A percentile compares a stretch with the other conserved stretches of the same genome.
These are phyloP conservation scores for Frieseomelitta varia DNA, from an alignment of 1,140 invertebrate genomes.

Conservation along the genomic window DNA sequence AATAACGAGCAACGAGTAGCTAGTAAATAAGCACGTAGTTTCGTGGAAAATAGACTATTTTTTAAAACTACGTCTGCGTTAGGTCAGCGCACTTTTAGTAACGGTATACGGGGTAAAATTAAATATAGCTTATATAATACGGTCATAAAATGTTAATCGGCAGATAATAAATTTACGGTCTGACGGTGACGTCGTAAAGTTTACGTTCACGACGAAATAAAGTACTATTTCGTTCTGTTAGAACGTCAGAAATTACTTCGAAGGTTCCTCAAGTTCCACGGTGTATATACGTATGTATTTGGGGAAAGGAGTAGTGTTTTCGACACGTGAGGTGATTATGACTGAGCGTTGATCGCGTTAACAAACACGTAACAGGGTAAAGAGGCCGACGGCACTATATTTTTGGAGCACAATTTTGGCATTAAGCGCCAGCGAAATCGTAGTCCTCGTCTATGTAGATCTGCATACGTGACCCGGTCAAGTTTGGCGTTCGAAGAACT, in stretches of 20 bases:
- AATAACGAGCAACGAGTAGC: background rate
- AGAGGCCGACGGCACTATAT: conserved; percentile 40
- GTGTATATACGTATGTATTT: background rate
- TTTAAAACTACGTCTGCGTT: background rate
- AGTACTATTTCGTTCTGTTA: background rate
- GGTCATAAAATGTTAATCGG: conserved; percentile 19
- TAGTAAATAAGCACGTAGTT: background rate
- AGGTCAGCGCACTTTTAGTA: conserved; percentile 17
- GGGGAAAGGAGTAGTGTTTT: background rate
- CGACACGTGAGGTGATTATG: background rate
- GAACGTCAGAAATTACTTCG: background rate
- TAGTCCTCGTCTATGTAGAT: conserved; percentile 22
- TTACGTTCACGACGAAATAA: background rate
- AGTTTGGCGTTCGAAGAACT: conserved; percentile 38
- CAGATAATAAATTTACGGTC: conserved; percentile 10
- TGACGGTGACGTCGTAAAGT: background rate
- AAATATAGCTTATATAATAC: background rate
- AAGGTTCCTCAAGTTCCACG: background rate
- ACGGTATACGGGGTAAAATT: conserved; percentile 22
- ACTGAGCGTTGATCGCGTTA: conserved; percentile 21
- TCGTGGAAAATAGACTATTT: background rate
- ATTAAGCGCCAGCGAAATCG: conserved; percentile 36
- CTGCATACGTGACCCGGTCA: conserved; percentile 46
- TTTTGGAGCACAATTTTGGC: conserved; percentile 54
- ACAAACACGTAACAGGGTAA: conserved; percentile 47